phyloP scores from a whole-genome alignment of 2,888 invertebrate species.

The Pterostichus niger region DNA sequence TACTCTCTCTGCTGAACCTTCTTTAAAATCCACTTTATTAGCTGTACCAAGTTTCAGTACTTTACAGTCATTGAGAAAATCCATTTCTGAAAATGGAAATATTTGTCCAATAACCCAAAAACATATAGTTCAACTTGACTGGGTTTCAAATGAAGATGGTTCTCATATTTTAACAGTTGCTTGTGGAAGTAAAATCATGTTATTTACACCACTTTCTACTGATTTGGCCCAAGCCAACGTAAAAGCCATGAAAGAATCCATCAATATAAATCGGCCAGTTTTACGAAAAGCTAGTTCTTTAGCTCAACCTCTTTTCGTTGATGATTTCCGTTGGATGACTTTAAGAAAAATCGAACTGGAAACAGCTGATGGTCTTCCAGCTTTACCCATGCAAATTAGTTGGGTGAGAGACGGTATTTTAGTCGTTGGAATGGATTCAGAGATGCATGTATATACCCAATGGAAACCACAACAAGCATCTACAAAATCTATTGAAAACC shows the following conservation, averaged over 20 bases:
- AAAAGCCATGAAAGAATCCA: slow-evolving; percentile 85
- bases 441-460: slow-evolving; percentile 99
- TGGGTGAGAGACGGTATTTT: slow-evolving; percentile 99
- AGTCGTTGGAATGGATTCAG: slow-evolving; percentile 99
- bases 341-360: slow-evolving; percentile 92
- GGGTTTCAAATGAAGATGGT: slow-evolving; percentile 99
- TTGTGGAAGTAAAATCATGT: slow-evolving; percentile 94
- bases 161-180: slow-evolving; percentile 98
- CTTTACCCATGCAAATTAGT: slow-evolving; percentile 98
- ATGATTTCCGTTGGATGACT: slow-evolving; percentile 98
- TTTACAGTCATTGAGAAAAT: slow-evolving; percentile 90
- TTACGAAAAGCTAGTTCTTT: slow-evolving; percentile 94
- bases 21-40: slow-evolving; percentile 79
- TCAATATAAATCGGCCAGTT: slow-evolving; percentile 90
- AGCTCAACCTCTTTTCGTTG: slow-evolving; percentile 92
- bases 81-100: slow-evolving; percentile 94
- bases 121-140: slow-evolving; percentile 96
- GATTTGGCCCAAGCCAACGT: slow-evolving; percentile 97
- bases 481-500: slow-evolving; percentile 78
- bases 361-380: slow-evolving; percentile 97
- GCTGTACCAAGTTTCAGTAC: slow-evolving; percentile 96
- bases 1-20: slow-evolving; percentile 72
- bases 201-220: slow-evolving; percentile 96
- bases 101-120: slow-evolving; percentile 94
- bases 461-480: slow-evolving; percentile 88